A percentile compares a stretch with the other conserved stretches of the same genome.
phyloP scores from a whole-genome alignment of 2,797 vertebrate species.

The Muraenolepis orangiensis region DNA sequence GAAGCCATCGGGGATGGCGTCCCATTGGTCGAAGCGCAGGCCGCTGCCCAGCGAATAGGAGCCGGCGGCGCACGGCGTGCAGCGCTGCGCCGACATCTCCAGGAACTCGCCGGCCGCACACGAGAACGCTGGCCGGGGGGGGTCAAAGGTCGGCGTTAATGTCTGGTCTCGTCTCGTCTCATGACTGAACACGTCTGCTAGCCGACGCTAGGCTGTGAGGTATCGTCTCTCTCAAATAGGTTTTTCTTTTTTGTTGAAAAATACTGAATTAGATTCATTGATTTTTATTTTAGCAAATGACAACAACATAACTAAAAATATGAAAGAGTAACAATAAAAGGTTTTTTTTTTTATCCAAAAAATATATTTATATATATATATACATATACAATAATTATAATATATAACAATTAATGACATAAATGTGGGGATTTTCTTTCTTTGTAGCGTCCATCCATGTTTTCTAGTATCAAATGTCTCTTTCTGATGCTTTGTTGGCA shows the following conservation, averaged over 20 bases:
- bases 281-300: background rate
- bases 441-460: no score
- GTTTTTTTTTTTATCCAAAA: no score
- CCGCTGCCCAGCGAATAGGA: conserved; percentile 95
- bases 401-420: background rate
- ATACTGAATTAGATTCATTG: background rate
- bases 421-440: no score
- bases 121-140: conserved; percentile 80
- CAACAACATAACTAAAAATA: background rate
- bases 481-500: background rate
- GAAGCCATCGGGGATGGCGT: conserved; percentile 89
- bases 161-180: background rate
- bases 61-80: conserved; percentile 87
- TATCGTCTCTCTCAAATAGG: background rate
- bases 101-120: conserved; percentile 89
- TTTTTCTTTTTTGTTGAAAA: background rate
- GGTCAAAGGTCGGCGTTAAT: background rate
- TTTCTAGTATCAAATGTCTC: no score
- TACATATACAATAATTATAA: background rate
- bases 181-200: no score
- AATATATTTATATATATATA: background rate
- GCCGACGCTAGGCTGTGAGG: no score
- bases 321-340: background rate
- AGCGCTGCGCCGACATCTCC: conserved; percentile 91
- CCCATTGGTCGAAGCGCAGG: conserved; percentile 96